Evolutionary conservation across 2,888 invertebrate species (phyloP).

Genomic region (Epirrita christyi): DNA sequence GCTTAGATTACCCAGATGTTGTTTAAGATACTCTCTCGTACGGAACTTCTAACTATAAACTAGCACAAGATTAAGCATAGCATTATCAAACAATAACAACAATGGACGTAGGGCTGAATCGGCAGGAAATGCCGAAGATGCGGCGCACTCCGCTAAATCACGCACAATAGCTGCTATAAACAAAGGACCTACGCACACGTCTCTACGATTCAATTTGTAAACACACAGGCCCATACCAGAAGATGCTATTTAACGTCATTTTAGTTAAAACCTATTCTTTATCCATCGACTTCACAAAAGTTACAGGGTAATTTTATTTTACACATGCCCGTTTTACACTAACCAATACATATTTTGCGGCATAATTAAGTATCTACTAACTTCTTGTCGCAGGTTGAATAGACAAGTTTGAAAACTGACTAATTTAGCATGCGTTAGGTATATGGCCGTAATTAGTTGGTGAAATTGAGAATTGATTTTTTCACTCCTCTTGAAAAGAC

Average conservation of each 20-base stretch:
- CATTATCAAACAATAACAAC: slow-evolving; percentile 64
- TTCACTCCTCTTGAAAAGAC: too few species aligned
- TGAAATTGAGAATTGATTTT: too few species aligned
- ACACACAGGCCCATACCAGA: slow-evolving; percentile 39
- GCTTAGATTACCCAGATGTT: slow-evolving; percentile 11
- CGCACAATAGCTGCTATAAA: slow-evolving; percentile 67
- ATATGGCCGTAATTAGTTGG: too few species aligned
- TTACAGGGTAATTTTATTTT: too few species aligned
- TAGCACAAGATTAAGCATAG: slow-evolving; percentile 28
- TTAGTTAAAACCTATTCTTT: background rate
- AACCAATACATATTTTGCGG: too few species aligned
- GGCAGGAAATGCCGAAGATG: slow-evolving; percentile 76
- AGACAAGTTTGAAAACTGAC: too few species aligned
- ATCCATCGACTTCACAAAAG: too few species aligned
- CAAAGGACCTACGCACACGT: slow-evolving; percentile 52
- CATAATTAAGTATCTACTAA: too few species aligned
- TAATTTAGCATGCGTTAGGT: too few species aligned
- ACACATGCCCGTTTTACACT: too few species aligned
- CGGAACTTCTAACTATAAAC: slow-evolving; percentile 28
- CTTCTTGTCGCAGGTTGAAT: too few species aligned
- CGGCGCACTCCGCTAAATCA: slow-evolving; percentile 55
- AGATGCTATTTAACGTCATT: background rate
- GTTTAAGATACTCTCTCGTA: slow-evolving; percentile 24
- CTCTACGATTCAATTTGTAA: slow-evolving; percentile 51
- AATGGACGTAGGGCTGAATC: slow-evolving; percentile 54